Percentiles rank a stretch among this genome's conserved stretches.
Conservation (phyloP, 2,797 vertebrate genomes). For the Pelochelys cantorii region DNA sequence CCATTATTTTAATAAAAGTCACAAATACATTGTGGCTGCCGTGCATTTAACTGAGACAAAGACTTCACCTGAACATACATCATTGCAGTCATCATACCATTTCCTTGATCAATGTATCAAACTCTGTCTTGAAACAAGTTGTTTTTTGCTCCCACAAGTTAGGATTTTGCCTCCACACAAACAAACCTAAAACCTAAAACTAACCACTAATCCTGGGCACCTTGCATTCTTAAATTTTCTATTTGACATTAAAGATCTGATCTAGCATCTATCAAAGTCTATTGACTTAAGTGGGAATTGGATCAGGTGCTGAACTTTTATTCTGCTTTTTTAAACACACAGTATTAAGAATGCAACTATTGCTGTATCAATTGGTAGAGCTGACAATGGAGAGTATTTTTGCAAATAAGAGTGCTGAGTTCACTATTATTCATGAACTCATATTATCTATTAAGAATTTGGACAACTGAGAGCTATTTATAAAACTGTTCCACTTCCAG, state of each 20-base stretch:
- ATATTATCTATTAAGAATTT: not conserved
- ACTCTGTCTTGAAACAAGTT: not conserved
- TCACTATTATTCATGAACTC: not conserved
- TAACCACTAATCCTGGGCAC: not conserved
- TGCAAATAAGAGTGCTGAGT: not conserved
- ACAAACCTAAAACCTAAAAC: not conserved
- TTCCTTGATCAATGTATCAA: not conserved
- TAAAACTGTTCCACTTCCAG: not conserved
- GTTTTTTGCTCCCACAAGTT: not conserved
- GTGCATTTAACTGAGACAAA: too few relatives aligned
- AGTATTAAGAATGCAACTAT: not conserved
- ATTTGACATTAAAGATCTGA: not conserved
- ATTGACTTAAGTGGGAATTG: not conserved
- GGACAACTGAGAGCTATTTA: not conserved
- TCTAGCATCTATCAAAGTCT: not conserved
- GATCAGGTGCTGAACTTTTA: not conserved
- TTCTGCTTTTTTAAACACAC: not conserved
- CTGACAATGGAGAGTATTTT: not conserved
- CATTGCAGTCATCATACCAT: not conserved
- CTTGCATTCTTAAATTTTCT: not conserved
- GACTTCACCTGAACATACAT: not conserved
- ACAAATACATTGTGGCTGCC: too few relatives aligned
- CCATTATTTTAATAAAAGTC: too few relatives aligned
- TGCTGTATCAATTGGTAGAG: not conserved
- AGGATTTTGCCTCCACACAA: not conserved